Conservation (phyloP, 2,888 invertebrate species). For the Chelonus formosanus region DNA sequence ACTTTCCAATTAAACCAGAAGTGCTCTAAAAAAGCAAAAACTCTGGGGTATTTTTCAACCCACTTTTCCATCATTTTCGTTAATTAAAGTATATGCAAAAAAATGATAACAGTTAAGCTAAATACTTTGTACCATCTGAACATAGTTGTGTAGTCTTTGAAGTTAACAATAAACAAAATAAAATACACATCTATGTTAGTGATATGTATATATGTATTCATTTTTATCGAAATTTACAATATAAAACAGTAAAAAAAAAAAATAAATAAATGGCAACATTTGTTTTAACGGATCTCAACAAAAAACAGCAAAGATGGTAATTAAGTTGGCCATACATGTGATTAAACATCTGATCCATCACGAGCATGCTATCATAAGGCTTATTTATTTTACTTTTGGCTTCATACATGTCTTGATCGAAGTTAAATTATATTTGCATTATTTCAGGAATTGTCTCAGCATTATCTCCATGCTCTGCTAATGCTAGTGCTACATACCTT, state of each 20-base stretch:
- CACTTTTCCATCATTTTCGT: constrained; percentile 11
- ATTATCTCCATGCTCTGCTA: constrained; percentile 56
- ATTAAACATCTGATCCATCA: constrained; percentile 54
- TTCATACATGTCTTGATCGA: constrained; percentile 78
- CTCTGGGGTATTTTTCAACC: constrained; percentile 10
- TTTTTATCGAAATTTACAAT: too few relatives aligned
- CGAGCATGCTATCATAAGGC: constrained; percentile 67
- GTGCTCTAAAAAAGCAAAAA: not conserved
- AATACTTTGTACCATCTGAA: too few relatives aligned
- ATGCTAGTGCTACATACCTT: constrained; percentile 55
- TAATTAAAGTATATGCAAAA: too few relatives aligned
- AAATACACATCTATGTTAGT: too few relatives aligned
- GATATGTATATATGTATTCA: too few relatives aligned
- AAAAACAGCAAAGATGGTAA: constrained; percentile 77
- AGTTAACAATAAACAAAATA: too few relatives aligned
- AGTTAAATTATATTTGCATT: constrained; percentile 61
- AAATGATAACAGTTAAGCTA: too few relatives aligned
- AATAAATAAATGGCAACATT: constrained; percentile 75
- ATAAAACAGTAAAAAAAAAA: too few relatives aligned
- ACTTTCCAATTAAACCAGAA: constrained; percentile 30
- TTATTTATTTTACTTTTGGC: constrained; percentile 68
- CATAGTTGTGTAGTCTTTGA: too few relatives aligned
- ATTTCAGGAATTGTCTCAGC: constrained; percentile 55
- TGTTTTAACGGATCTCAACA: constrained; percentile 80
- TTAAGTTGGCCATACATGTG: constrained; percentile 83